These are phyloP conservation scores for Propithecus perrieri DNA, from an alignment of 2,797 vertebrate genomes.

Conservation along the genomic window DNA sequence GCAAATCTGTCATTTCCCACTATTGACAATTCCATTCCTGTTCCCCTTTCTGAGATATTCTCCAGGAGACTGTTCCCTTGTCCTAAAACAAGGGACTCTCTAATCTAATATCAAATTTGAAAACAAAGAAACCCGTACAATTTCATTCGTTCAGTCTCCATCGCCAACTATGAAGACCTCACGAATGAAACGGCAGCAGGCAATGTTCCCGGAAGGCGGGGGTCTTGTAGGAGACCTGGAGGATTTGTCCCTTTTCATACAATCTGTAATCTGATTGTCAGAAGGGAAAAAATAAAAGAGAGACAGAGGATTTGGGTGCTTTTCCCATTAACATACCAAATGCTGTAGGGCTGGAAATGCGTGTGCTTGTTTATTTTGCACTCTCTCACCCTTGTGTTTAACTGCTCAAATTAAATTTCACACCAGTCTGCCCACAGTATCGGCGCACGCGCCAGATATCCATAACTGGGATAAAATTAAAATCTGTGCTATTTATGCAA, in stretches of 20 bases:
- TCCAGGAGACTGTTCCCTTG: neutral
- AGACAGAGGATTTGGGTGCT: constrained; percentile 53
- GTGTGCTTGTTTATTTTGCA: constrained; percentile 72
- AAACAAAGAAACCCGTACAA: neutral
- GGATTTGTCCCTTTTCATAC: constrained; percentile 44
- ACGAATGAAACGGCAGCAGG: neutral
- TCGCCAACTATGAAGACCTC: neutral
- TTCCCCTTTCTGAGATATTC: neutral
- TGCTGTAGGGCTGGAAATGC: constrained; percentile 70
- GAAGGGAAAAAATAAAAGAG: neutral
- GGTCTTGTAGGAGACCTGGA: neutral
- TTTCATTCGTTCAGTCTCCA: constrained; percentile 12
- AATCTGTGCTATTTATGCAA: constrained; percentile 82
- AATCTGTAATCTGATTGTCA: constrained; percentile 61
- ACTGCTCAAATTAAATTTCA: constrained; percentile 82
- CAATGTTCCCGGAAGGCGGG: neutral
- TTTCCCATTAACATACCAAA: constrained; percentile 56
- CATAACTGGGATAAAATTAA: constrained; percentile 81
- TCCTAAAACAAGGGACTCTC: neutral
- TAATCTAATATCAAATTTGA: neutral
- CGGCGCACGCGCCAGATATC: constrained; percentile 74
- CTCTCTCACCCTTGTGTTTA: constrained; percentile 78
- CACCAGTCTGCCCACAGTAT: constrained; percentile 79
- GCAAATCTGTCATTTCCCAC: neutral
- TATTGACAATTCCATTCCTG: neutral